Conservation (phyloP, 2,888 invertebrate genomes). For the Ypsolopha scabrella region DNA sequence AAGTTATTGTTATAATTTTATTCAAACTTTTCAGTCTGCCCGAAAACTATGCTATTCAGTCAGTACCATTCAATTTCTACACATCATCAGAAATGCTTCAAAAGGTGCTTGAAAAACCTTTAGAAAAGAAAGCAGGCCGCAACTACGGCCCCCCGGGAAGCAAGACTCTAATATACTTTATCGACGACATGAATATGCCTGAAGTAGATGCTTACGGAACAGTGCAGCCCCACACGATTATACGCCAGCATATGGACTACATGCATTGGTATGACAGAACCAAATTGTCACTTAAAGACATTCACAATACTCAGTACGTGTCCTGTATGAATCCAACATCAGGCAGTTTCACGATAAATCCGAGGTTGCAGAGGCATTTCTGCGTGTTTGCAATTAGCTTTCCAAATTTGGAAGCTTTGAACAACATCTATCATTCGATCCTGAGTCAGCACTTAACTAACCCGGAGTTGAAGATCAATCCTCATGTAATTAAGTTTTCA, state of each 20-base stretch:
- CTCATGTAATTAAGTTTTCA: slow-evolving; percentile 75
- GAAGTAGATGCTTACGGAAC: slow-evolving; percentile 92
- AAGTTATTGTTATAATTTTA: not conserved
- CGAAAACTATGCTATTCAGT: slow-evolving; percentile 89
- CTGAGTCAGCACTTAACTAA: slow-evolving; percentile 87
- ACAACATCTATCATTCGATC: slow-evolving; percentile 90
- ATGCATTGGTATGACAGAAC: slow-evolving; percentile 92
- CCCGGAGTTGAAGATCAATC: slow-evolving; percentile 83
- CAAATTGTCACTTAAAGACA: slow-evolving; percentile 90
- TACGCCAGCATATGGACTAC: slow-evolving; percentile 95
- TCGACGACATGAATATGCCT: slow-evolving; percentile 99
- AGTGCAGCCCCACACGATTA: slow-evolving; percentile 95
- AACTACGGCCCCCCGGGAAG: slow-evolving; percentile 97
- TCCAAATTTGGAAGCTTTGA: slow-evolving; percentile 85
- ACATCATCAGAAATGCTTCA: slow-evolving; percentile 95
- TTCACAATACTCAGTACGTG: slow-evolving; percentile 96
- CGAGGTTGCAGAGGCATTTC: slow-evolving; percentile 91
- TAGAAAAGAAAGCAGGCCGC: slow-evolving; percentile 96
- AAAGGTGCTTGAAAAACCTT: slow-evolving; percentile 91
- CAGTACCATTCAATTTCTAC: slow-evolving; percentile 97
- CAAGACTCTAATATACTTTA: slow-evolving; percentile 93
- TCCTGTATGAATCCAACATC: slow-evolving; percentile 99
- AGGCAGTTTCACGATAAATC: slow-evolving; percentile 96
- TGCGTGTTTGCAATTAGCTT: slow-evolving; percentile 89
- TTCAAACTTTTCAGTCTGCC: slow-evolving; percentile 64